Conservation (phyloP, 2,888 invertebrate species). For the Pammene fasciana region DNA sequence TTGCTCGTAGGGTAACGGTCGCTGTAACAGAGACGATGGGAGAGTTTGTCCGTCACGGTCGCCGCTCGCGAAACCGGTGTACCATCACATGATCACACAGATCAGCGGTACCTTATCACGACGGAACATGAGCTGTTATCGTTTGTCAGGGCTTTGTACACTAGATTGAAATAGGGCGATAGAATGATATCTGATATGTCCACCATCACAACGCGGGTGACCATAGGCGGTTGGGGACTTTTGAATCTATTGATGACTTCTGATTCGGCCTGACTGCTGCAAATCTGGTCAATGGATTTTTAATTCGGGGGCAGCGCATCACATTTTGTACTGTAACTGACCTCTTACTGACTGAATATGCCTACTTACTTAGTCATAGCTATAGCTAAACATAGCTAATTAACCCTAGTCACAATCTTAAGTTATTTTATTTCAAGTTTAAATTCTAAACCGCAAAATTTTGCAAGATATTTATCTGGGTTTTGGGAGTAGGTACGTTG, state of each 20-base stretch:
- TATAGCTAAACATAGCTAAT: too few species aligned
- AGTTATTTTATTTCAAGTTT: too few species aligned
- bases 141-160: constrained; percentile 2
- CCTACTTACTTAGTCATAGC: too few species aligned
- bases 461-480: neutral
- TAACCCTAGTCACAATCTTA: too few species aligned
- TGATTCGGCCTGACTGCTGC: too few species aligned
- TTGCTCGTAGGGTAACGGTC: constrained; percentile 33
- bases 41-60: constrained; percentile 41
- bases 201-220: neutral
- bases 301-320: too few species aligned
- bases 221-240: neutral
- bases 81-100: constrained; percentile 19
- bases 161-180: constrained; percentile 31
- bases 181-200: constrained; percentile 30
- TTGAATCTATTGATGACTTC: neutral
- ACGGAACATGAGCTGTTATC: neutral
- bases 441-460: neutral
- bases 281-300: too few species aligned
- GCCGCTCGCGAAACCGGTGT: constrained; percentile 32
- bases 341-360: too few species aligned
- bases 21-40: constrained; percentile 39
- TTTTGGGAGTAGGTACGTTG: neutral
- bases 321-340: too few species aligned
- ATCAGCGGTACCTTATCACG: neutral